A percentile compares a stretch with the other conserved stretches of the same genome.
Conservation (phyloP, 2,888 invertebrate genomes). For the Cryptophagus acutangulus region DNA sequence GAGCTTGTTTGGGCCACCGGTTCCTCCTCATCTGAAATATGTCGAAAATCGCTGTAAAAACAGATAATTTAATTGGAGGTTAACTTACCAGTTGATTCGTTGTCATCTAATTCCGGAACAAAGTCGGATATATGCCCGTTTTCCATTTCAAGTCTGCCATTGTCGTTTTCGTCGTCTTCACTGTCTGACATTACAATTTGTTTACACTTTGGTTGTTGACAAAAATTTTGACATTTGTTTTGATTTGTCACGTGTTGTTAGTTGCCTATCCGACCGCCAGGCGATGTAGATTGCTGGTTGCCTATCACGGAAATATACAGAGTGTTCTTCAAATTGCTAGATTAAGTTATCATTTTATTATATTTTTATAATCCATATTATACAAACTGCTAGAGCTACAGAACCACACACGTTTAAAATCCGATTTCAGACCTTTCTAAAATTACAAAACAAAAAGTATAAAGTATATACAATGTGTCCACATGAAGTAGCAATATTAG, state of each 20-base stretch:
- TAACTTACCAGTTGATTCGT: constrained; percentile 24
- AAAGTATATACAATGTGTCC: no score
- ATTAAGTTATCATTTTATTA: constrained; percentile 2
- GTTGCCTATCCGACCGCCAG: no score
- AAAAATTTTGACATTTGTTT: constrained; percentile 1
- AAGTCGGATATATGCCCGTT: constrained; percentile 32
- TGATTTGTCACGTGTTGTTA: no score
- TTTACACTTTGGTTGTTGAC: neutral
- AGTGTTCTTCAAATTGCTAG: no score
- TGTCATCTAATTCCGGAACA: constrained; percentile 11
- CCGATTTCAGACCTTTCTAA: no score
- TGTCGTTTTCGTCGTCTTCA: constrained; percentile 1
- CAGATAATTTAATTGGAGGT: neutral
- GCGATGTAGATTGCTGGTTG: neutral
- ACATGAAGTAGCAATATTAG: no score
- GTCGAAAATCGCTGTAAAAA: neutral
- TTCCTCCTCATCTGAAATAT: constrained; percentile 29
- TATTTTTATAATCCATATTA: constrained; percentile 2
- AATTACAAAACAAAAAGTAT: no score
- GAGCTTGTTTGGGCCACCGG: constrained; percentile 22
- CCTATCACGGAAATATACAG: no score
- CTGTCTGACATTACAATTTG: constrained; percentile 4
- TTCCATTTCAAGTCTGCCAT: constrained; percentile 26
- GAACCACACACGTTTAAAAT: no score
- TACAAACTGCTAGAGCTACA: constrained; percentile 4